Conservation (phyloP, 2,888 invertebrate genomes). For the Aleiodes testaceus region DNA sequence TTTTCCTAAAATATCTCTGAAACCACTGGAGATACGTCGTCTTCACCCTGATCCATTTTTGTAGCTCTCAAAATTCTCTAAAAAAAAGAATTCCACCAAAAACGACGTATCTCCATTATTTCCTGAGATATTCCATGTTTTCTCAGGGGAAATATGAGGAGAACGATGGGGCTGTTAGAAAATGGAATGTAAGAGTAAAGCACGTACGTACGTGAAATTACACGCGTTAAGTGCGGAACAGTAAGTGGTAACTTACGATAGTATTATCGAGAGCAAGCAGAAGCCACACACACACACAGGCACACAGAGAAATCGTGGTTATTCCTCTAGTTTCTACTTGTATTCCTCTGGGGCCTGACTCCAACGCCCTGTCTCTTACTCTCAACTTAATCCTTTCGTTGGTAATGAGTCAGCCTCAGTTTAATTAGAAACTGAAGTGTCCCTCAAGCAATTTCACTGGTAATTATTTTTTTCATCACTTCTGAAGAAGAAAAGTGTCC, state of each 20-base stretch:
- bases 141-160: neutral
- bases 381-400: slow-evolving; percentile 55
- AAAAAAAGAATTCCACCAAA: too few species aligned
- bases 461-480: slow-evolving; percentile 26
- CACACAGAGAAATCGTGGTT: slow-evolving; percentile 2
- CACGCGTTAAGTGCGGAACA: slow-evolving; percentile 41
- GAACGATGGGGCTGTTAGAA: neutral
- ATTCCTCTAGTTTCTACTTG: slow-evolving; percentile 6
- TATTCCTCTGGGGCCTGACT: neutral
- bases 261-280: slow-evolving; percentile 48
- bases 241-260: slow-evolving; percentile 49
- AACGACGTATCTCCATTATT: neutral
- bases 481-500: neutral
- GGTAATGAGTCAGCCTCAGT: slow-evolving; percentile 63
- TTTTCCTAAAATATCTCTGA: too few species aligned
- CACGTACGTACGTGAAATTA: slow-evolving; percentile 26
- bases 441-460: slow-evolving; percentile 30
- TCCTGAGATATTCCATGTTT: neutral
- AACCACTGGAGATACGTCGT: too few species aligned
- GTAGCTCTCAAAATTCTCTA: too few species aligned
- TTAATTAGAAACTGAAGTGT: slow-evolving; percentile 60
- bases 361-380: slow-evolving; percentile 22
- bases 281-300: neutral
- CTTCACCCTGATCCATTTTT: too few species aligned
- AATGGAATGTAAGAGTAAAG: slow-evolving; percentile 22